A percentile compares a stretch with the other conserved stretches of the same genome.
Conservation (phyloP, 2,888 invertebrate species). For the Xiphydria camelus region DNA sequence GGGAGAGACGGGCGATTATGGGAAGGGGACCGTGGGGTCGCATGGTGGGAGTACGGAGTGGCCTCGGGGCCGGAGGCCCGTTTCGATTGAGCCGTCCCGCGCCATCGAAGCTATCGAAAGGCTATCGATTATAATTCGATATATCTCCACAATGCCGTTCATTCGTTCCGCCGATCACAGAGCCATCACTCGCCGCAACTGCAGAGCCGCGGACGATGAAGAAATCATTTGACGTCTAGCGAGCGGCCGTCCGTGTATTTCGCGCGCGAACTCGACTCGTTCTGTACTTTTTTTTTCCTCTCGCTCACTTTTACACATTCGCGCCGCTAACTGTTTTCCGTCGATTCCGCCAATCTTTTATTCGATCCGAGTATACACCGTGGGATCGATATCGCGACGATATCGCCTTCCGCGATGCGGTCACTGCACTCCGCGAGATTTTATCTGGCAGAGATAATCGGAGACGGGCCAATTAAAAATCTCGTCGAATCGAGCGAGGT, state of each 20-base stretch:
- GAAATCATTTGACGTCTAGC: constrained; percentile 14
- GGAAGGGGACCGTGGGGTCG: no score
- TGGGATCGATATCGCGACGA: no score
- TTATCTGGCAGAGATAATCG: no score
- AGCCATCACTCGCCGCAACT: constrained; percentile 14
- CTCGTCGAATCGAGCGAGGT: constrained; percentile 27
- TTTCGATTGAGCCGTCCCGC: constrained; percentile 16
- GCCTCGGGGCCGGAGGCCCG: neutral
- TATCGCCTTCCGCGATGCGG: no score
- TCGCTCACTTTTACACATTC: no score
- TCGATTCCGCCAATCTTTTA: no score
- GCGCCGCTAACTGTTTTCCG: no score
- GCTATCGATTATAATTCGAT: constrained; percentile 29
- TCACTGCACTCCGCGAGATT: no score
- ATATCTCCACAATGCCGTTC: constrained; percentile 25
- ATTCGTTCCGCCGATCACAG: constrained; percentile 33
- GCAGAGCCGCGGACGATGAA: neutral
- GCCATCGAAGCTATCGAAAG: neutral
- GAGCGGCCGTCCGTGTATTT: constrained; percentile 9
- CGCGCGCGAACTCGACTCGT: constrained; percentile 11
- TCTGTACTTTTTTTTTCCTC: no score
- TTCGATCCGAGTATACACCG: no score
- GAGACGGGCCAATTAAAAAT: constrained; percentile 26
- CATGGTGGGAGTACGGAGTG: constrained; percentile 9
- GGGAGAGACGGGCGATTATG: no score